phyloP scores from a whole-genome alignment of 2,888 invertebrate species.

The Aphodius sticticus region DNA sequence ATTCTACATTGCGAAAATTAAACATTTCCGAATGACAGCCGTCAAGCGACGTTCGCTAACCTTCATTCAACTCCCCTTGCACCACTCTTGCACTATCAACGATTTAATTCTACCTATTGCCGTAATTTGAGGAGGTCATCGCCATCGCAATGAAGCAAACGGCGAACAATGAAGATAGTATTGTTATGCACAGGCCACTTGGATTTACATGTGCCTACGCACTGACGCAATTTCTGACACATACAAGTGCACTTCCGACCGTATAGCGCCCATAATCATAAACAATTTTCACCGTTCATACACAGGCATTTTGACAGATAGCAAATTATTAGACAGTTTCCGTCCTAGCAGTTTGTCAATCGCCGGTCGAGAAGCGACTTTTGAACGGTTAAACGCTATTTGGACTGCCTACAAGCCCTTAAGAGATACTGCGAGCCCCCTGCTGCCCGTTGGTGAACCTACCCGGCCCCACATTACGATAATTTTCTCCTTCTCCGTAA shows the following conservation, averaged over 20 bases:
- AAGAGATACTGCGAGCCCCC: neutral
- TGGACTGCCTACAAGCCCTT: neutral
- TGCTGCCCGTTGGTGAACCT: neutral
- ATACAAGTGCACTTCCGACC: slow-evolving; percentile 14
- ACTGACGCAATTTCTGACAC: slow-evolving; percentile 33
- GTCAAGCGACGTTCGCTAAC: too few species aligned
- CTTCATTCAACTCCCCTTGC: too few species aligned
- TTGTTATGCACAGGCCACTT: slow-evolving; percentile 35
- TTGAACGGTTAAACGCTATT: neutral
- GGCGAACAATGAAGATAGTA: slow-evolving; percentile 30
- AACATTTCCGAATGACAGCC: too few species aligned
- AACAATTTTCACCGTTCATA: slow-evolving; percentile 33
- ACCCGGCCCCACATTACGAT: neutral
- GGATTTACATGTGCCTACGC: slow-evolving; percentile 28
- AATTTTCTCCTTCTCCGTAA: slow-evolving; percentile 13
- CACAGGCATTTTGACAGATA: slow-evolving; percentile 33
- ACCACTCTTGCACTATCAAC: too few species aligned
- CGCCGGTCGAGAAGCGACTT: slow-evolving; percentile 13
- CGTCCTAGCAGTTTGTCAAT: slow-evolving; percentile 33
- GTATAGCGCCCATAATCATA: slow-evolving; percentile 29
- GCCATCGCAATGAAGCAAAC: neutral
- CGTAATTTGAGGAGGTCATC: too few species aligned
- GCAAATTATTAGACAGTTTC: slow-evolving; percentile 35
- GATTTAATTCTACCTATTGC: too few species aligned
- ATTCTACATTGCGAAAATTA: too few species aligned